Evolutionary conservation across 2,888 invertebrate genomes (phyloP), one percentile per base, ranked within the genome.

Genomic region (Ophion ventricosus): DNA sequence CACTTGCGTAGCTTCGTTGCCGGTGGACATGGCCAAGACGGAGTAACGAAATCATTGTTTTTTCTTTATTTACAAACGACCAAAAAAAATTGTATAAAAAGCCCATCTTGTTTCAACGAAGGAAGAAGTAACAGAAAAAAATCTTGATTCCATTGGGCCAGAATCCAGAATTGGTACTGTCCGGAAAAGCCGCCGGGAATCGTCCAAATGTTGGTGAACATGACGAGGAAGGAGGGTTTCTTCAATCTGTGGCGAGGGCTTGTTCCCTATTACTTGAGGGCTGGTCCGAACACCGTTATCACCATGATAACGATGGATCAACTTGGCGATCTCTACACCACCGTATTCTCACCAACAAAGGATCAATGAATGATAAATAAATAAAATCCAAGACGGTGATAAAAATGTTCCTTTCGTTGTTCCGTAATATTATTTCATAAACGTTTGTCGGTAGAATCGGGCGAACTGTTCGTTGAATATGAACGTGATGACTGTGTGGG

Each of bases 401-500:
- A 26, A 0, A 25, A 61, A n/a, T 4, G 4, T 17, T 25, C 8
- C 23, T n/a, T 7, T 49, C 10, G 40, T 43, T 10, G 26, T 56
- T 35, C 11, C 8, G 8, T 10, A 7, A 57, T 3, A 61, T 79
- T 49, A 80, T 78, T 83, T 72, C 80, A 84, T 85, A 43, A 85
- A 77, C 17, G 63, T 77, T 79, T 78, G 69, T 76, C 87, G 89
- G 40, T 89, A 91, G 1, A 87, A 23, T 11, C 79, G 80, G 20
- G 89, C 85, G 14, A 96, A 94, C 92, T 96, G 96, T 91, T 97
- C 96, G 61, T 97, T 93, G 92, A 96, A 95, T 85, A 97, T 95
- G 90, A 97, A 96, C 0, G 96, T 96, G 63, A 97, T 92, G 2
- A 97, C 96, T 4, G 96, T 96, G 92, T 97, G 96, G 0, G 96